Base-by-base conservation (phyloP, 2,113 vertebrate genomes). In the Elanoides forficatus region DNA sequence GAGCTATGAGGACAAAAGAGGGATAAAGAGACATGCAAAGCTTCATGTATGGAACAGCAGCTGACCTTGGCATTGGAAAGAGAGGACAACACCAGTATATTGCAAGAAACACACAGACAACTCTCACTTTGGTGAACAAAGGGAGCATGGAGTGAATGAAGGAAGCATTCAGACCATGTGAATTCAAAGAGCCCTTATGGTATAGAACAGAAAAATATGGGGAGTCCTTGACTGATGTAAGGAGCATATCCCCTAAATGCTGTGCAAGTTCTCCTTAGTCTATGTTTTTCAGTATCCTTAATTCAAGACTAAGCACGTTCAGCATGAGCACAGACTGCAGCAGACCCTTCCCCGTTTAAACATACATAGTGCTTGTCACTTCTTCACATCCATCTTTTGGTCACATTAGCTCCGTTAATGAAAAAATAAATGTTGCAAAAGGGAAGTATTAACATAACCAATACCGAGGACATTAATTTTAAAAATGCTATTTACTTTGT, bases 361-460 rank as follows among this genome's bases (percentile, higher is more conserved):
- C 93, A 92, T 50, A 85, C 45, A 66, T 30, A 45, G 75, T 78
- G 25, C 71, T 86, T 90, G 85, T 72, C 90, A 86, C 55, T 88
- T 92, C 58, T 66, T 88, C 85, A 71, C 88, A 95, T 95, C 42
- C 14, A 88, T 90, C 82, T 83, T 83, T 70, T 7, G 42, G 67
- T 82, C 82, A 93, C 42, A 83, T 96, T 81, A 90, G 42, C 75
- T 83, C 63, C 6, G 13, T 66, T 96, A 95, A 96, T 95, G 96
- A 94, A 92, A 92, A 93, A 93, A 96, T 96, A 88, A 96, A 97
- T 95, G 97, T 96, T 97, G 92, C 94, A 97, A 81, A 95, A 96
- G 90, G 87, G 67, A 93, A 90, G 82, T 78, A 92, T 96, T 92
- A 95, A 93, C 75, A 83, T 15, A 96, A 79, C 30, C 82, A 90